Evolutionary conservation across 2,797 vertebrate species (phyloP).

Genomic region (Tachyglossus aculeatus): DNA sequence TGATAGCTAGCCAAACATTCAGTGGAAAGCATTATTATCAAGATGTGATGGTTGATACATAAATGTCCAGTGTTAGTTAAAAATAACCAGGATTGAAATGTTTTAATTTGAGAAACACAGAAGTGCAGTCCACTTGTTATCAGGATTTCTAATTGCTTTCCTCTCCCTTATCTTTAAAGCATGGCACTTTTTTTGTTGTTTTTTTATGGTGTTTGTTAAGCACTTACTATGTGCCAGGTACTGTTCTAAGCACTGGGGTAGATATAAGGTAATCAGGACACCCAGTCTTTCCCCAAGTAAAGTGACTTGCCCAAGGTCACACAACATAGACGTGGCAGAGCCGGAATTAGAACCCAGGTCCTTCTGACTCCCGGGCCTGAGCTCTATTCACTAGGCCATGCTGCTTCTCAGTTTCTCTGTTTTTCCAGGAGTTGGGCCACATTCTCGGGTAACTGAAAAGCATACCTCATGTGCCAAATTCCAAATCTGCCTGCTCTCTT

Average conservation of each 20-base stretch:
- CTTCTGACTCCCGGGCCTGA: no score
- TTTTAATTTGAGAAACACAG: neutral
- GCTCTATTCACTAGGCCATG: no score
- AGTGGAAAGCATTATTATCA: neutral
- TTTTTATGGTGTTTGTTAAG: no score
- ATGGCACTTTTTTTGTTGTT: no score
- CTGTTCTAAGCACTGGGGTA: no score
- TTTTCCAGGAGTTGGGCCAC: constrained; percentile 20
- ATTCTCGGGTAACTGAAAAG: constrained; percentile 45
- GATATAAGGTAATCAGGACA: no score
- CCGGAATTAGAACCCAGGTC: no score
- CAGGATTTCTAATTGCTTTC: constrained; percentile 3
- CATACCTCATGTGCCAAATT: neutral
- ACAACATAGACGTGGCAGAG: no score
- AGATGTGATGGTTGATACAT: neutral
- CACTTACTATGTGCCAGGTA: no score
- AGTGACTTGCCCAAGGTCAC: no score
- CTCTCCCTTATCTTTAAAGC: no score
- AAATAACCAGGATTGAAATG: neutral
- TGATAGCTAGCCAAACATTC: neutral
- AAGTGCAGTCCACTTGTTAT: neutral
- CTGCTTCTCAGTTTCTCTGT: constrained; percentile 52
- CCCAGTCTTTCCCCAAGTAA: no score
- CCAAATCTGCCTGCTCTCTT: neutral
- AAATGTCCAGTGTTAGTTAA: constrained; percentile 19